These are phyloP conservation scores for Clytia hemisphaerica DNA, from an alignment of 30 jellyfish, hydroid and myxozoan genomes.

Conservation along the genomic window DNA sequence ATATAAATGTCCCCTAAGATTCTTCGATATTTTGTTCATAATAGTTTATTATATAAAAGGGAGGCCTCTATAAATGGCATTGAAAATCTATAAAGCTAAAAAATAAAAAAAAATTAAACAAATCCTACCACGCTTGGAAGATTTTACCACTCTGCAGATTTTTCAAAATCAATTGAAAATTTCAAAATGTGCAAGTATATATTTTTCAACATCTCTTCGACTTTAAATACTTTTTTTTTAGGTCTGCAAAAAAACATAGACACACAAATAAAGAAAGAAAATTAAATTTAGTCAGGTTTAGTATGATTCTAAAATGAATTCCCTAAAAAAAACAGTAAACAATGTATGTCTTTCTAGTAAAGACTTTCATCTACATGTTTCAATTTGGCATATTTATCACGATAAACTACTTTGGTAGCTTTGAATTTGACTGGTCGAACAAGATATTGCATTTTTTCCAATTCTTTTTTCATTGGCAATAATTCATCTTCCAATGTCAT, in stretches of 20 bases:
- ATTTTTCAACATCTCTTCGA: not conserved
- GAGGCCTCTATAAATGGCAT: too few species aligned
- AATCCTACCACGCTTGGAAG: too few species aligned
- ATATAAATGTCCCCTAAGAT: too few species aligned
- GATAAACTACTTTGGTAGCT: constrained; percentile 16
- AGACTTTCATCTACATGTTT: constrained; percentile 3
- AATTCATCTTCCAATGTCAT: not conserved
- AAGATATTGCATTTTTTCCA: constrained; percentile 24
- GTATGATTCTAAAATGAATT: not conserved
- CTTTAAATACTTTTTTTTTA: not conserved
- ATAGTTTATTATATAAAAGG: too few species aligned
- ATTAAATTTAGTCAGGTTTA: not conserved
- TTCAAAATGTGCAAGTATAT: too few species aligned
- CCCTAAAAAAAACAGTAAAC: not conserved
- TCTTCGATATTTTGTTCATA: too few species aligned
- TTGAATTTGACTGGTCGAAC: constrained; percentile 28
- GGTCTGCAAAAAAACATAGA: not conserved
- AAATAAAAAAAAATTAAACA: too few species aligned
- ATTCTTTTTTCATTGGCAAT: constrained; percentile 26
- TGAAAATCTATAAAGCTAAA: too few species aligned
- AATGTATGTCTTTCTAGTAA: not conserved
- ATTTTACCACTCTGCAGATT: too few species aligned
- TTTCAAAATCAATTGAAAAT: too few species aligned
- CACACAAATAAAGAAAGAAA: not conserved
- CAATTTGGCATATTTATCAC: constrained; percentile 14